Evolutionary conservation across 1,140 invertebrate genomes (phyloP).

Genomic region (Tyrophagus putrescentiae): DNA sequence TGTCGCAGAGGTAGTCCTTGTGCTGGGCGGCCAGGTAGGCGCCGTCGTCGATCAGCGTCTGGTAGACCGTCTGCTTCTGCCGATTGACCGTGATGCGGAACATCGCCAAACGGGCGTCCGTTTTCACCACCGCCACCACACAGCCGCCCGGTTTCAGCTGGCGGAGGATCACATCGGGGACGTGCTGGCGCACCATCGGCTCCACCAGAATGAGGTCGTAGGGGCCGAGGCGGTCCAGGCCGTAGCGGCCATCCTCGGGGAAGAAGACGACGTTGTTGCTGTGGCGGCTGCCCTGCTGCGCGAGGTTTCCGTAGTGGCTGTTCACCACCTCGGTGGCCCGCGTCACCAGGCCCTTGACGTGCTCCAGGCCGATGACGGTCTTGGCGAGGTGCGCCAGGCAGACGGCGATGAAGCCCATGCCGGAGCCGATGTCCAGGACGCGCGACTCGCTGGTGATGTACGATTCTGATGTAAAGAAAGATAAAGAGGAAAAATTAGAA

Average conservation of each 20-base stretch:
- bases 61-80: too few species aligned
- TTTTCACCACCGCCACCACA: neutral
- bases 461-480: neutral
- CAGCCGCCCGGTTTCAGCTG: conserved; percentile 10
- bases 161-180: neutral
- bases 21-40: too few species aligned
- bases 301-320: neutral
- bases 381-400: neutral
- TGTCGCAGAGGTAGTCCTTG: too few species aligned
- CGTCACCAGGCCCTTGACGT: neutral
- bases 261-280: neutral
- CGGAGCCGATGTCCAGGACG: conserved; percentile 2
- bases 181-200: neutral
- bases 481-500: neutral
- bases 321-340: neutral
- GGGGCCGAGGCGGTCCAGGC: neutral
- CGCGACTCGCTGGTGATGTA: neutral
- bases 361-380: neutral
- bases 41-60: too few species aligned
- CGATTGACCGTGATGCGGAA: too few species aligned
- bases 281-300: too few species aligned
- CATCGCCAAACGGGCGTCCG: too few species aligned
- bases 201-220: conserved; percentile 11
- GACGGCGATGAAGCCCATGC: neutral
- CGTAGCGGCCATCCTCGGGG: neutral